These are phyloP conservation scores for Frieseomelitta varia DNA, from an alignment of 1,140 invertebrate genomes.

Conservation along the genomic window DNA sequence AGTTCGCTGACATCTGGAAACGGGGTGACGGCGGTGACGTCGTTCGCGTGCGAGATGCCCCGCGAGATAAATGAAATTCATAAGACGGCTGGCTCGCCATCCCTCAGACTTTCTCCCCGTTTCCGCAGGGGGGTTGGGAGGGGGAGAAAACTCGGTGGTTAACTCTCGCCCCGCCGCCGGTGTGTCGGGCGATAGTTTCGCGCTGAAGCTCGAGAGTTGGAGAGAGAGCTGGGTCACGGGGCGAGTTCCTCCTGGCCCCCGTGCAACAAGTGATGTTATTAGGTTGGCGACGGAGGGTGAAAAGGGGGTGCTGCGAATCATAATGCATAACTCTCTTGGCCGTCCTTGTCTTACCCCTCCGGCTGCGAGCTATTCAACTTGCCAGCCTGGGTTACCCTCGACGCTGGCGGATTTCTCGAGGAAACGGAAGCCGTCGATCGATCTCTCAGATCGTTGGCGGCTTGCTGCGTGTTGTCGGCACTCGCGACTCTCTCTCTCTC, in stretches of 20 bases:
- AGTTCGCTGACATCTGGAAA: not conserved
- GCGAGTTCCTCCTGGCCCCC: slow-evolving; percentile 46
- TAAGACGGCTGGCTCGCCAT: slow-evolving; percentile 59
- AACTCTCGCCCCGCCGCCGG: not conserved
- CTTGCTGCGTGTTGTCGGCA: not conserved
- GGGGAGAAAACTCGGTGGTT: not conserved
- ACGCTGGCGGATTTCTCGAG: slow-evolving; percentile 24
- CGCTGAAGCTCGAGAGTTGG: slow-evolving; percentile 34
- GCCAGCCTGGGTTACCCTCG: slow-evolving; percentile 34
- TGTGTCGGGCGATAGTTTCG: slow-evolving; percentile 70
- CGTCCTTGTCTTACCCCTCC: slow-evolving; percentile 74
- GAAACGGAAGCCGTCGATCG: slow-evolving; percentile 30
- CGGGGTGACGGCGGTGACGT: not conserved
- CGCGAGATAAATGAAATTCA: slow-evolving; percentile 69
- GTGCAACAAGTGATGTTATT: slow-evolving; percentile 80
- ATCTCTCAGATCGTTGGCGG: not conserved
- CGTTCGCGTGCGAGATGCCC: slow-evolving; percentile 45
- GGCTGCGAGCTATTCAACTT: slow-evolving; percentile 55
- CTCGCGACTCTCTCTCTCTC: too few species aligned
- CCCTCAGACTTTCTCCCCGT: slow-evolving; percentile 60
- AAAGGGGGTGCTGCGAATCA: slow-evolving; percentile 70
- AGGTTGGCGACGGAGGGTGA: slow-evolving; percentile 66
- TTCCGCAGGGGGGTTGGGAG: too few species aligned
- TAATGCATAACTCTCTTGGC: slow-evolving; percentile 79
- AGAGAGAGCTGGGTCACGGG: slow-evolving; percentile 45